Base-by-base conservation (phyloP, 1,140 invertebrate species). In the Macrosteles quadrilineatus region DNA sequence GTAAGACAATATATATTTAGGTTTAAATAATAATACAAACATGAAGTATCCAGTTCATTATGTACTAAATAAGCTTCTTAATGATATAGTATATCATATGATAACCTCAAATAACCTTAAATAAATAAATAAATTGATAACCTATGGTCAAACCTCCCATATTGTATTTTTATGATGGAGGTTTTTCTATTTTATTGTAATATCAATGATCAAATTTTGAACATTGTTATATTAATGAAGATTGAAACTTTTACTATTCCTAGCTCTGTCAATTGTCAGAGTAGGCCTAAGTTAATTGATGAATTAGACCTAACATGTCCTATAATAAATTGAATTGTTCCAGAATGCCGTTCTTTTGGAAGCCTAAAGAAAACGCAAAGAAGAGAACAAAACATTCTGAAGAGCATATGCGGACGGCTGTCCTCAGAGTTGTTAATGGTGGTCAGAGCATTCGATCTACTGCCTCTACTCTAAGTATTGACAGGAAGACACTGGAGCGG, bases 101-200 rank as follows among this genome's bases (percentile, higher is more conserved):
- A 17, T 21, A 17, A 50, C 14, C 14, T 17, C 47, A 50, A 21
- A 19, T 50, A 17, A 50, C 14, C 47, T 3, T 19, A 6, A 50
- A 50, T 19, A 19, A 19, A 21, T 50, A 3, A 36, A 14, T 4
- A 4, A 50, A 4, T 3, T 50, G 2, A 9, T 3, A 50, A 4
- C 47, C 4, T 50, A 50, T 50, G 47, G 47, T 50, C 21, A 50
- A 50, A 19, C 47, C 47, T 50, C 47, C 47, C 47, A 19, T 50
- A 50, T 19, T 50, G 3, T n/a, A 50, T 50, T 3, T 21, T 50
- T 21, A 50, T 50, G n/a, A 21, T 50, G 14, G 14, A 50, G 14
- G 14, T 17, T 19, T 50, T 50, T 4, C 6, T 50, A 19, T 50
- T 19, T 17, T 4, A 6, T 11, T 50, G 21, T 50, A 19, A 4